Evolutionary conservation across 2,113 vertebrate genomes (phyloP), one percentile per base, ranked within the genome.

Genomic region (Crotalus viridis): DNA sequence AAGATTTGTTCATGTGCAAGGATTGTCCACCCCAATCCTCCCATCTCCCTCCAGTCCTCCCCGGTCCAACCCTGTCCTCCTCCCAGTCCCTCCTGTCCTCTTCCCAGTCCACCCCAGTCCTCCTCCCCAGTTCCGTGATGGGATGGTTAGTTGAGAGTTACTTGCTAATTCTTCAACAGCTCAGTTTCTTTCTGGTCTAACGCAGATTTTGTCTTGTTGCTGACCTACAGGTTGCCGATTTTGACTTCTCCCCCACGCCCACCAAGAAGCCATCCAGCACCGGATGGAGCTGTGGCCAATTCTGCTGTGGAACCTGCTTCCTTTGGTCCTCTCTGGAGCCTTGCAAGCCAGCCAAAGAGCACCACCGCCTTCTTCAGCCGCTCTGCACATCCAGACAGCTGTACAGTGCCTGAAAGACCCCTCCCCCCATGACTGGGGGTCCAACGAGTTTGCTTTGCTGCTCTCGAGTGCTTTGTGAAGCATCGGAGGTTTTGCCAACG

Each of bases 201-300:
- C 92, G 94, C 1, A 39, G 0, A 24, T 90, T 22, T 95, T 52
- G 39, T 33, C 28, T 3, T 39, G 4, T 94, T 95, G 4, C 33
- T 92, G 59, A 12, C 94, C 92, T 92, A 33, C 95, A 97, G 97
- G 96, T 97, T 91, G 97, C 97, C 89, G 97, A 98, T 94, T 98
- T 97, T 64, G 97, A 98, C 96, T 98, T 98, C 93, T 97, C 96
- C 94, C 97, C 97, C 5, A 88, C 96, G 54, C 96, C 97, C 92
- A 96, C 97, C 88, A 96, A 95, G 94, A 97, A 88, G 10, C 54
- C 95, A 59, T 90, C 96, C 15, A 93, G 92, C 22, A 69, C 93
- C 0, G 85, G 92, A 85, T 92, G 93, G 64, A 91, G 94, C 94
- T 98, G 97, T 93, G 92, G 94, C 94, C 96, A 88, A 12, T 2